Conservation (phyloP, 1,140 invertebrate genomes). For the Portunus trituberculatus region DNA sequence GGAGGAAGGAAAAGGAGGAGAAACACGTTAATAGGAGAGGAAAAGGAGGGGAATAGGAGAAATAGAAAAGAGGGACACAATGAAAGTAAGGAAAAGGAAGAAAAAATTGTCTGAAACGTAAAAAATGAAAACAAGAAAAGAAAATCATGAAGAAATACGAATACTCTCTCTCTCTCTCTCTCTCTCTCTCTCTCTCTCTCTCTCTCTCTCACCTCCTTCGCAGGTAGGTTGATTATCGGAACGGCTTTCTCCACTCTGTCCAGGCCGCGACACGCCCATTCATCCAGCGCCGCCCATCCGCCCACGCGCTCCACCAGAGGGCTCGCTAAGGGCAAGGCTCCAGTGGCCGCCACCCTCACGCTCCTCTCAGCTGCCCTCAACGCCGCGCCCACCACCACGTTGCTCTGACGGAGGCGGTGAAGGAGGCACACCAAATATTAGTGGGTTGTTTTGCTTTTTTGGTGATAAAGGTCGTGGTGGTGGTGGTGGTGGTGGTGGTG, state of each 20-base stretch:
- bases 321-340: conserved; percentile 58
- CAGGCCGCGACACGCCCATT: conserved; percentile 66
- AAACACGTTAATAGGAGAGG: not conserved
- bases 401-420: conserved; percentile 23
- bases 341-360: conserved; percentile 51
- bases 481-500: no score
- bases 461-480: no score
- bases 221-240: conserved; percentile 47
- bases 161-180: not conserved
- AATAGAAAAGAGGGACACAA: not conserved
- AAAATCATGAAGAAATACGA: no score
- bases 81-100: not conserved
- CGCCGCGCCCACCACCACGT: conserved; percentile 61
- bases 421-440: not conserved
- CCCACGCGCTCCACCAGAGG: conserved; percentile 61
- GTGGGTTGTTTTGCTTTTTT: no score
- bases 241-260: conserved; percentile 52
- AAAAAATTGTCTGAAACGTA: no score
- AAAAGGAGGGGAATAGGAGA: not conserved
- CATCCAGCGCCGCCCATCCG: conserved; percentile 58
- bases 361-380: conserved; percentile 46
- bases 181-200: not conserved
- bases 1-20: not conserved
- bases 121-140: no score
- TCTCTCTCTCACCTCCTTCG: conserved; percentile 45